Conservation (phyloP, 2,113 vertebrate species). For the Peromyscus leucopus region DNA sequence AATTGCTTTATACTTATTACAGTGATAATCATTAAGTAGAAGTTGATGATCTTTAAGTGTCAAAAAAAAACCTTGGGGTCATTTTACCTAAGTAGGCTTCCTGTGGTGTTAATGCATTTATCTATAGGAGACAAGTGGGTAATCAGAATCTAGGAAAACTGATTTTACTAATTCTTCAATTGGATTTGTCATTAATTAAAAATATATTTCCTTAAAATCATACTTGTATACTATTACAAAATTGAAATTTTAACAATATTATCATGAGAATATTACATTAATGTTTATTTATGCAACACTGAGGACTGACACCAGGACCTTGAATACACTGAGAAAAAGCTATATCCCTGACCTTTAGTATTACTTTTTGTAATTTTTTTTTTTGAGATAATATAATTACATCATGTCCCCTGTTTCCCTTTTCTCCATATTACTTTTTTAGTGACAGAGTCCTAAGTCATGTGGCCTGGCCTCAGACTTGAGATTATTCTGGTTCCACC, state of each 20-base stretch:
- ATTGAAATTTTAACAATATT: conserved; percentile 22
- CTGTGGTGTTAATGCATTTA: neutral
- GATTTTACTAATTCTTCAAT: neutral
- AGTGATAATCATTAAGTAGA: neutral
- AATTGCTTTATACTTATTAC: neutral
- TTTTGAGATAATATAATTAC: neutral
- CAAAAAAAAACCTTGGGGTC: neutral
- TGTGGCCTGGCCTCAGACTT: neutral
- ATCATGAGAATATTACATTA: neutral
- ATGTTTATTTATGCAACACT: neutral
- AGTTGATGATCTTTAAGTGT: neutral
- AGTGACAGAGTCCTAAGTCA: neutral
- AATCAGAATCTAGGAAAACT: neutral
- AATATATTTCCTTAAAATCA: neutral
- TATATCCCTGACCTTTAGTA: neutral
- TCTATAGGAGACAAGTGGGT: neutral
- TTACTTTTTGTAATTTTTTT: neutral
- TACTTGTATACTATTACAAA: neutral
- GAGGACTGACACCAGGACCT: neutral
- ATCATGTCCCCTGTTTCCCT: neutral
- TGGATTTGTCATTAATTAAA: neutral
- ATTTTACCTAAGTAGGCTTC: conserved; percentile 4
- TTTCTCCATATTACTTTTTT: neutral
- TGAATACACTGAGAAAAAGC: too few species aligned
- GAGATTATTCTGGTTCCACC: neutral